These are phyloP conservation scores for Cyclophora albipunctata DNA, from an alignment of 2,888 invertebrate genomes.

Conservation along the genomic window DNA sequence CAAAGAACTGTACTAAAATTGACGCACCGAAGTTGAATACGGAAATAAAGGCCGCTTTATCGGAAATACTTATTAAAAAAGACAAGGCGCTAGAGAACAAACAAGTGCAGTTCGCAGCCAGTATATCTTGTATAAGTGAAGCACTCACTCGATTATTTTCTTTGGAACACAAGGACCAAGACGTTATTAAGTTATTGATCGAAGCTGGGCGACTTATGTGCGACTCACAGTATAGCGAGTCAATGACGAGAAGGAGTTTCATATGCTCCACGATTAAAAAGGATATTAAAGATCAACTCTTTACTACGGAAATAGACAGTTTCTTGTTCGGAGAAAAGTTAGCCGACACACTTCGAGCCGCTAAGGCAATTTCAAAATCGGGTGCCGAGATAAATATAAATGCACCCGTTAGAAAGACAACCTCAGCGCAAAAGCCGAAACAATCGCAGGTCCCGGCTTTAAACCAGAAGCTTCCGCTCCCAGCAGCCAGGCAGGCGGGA, in stretches of 20 bases:
- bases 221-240: conserved; percentile 13
- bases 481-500: not conserved
- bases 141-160: conserved; percentile 5
- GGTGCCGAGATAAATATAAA: not conserved
- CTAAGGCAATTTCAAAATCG: not conserved
- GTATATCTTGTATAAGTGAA: conserved; percentile 15
- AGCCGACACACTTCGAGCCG: not conserved
- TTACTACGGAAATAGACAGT: not conserved
- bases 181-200: not conserved
- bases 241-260: conserved; percentile 11
- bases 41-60: conserved; percentile 17
- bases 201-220: conserved; percentile 3
- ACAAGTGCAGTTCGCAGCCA: conserved; percentile 19
- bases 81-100: conserved; percentile 19
- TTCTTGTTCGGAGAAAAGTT: conserved; percentile 1
- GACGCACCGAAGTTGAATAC: conserved; percentile 19
- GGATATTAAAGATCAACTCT: conserved; percentile 15
- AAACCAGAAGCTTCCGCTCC: not conserved
- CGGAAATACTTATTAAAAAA: conserved; percentile 12
- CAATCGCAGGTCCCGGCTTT: not conserved
- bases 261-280: conserved; percentile 12
- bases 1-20: conserved; percentile 16
- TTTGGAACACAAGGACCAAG: not conserved
- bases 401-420: not conserved
- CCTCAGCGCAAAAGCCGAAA: not conserved